Evolutionary conservation across 2,797 vertebrate species (phyloP).

Genomic region (Centroberyx gerrardi): DNA sequence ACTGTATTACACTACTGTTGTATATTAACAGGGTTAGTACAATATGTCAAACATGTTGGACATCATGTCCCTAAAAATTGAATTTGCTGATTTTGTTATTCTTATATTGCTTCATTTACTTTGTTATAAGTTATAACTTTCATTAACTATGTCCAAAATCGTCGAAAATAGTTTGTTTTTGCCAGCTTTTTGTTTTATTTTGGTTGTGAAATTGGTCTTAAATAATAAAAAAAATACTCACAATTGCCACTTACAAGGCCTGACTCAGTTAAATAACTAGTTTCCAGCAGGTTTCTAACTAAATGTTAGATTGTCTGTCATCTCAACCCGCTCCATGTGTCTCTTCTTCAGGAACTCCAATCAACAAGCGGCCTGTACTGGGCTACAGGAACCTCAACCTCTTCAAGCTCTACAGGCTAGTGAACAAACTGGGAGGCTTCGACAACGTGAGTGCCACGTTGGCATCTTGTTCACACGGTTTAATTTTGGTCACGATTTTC

Average conservation of each 20-base stretch:
- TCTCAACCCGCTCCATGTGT: not conserved
- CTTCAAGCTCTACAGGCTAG: slow-evolving; percentile 89
- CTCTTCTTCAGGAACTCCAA: slow-evolving; percentile 83
- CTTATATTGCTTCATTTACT: too few relatives aligned
- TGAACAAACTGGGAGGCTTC: slow-evolving; percentile 88
- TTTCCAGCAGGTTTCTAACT: not conserved
- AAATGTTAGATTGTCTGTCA: not conserved
- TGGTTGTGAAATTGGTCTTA: too few relatives aligned
- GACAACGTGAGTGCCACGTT: slow-evolving; percentile 81
- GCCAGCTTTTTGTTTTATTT: too few relatives aligned
- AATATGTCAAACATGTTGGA: too few relatives aligned
- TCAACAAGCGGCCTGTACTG: slow-evolving; percentile 89
- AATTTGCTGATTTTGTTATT: too few relatives aligned
- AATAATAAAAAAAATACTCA: too few relatives aligned
- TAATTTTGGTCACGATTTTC: not conserved
- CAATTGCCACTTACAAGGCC: not conserved
- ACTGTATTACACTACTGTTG: too few relatives aligned
- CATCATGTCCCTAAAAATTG: too few relatives aligned
- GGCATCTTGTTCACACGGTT: not conserved
- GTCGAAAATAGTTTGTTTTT: too few relatives aligned
- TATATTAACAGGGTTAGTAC: too few relatives aligned
- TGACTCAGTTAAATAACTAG: not conserved
- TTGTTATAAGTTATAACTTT: too few relatives aligned
- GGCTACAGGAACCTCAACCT: slow-evolving; percentile 89
- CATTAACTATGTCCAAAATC: too few relatives aligned